phyloP scores from a whole-genome alignment of 30 jellyfish, hydroid and myxozoan genomes.

The Phacellophora camtschatica region DNA sequence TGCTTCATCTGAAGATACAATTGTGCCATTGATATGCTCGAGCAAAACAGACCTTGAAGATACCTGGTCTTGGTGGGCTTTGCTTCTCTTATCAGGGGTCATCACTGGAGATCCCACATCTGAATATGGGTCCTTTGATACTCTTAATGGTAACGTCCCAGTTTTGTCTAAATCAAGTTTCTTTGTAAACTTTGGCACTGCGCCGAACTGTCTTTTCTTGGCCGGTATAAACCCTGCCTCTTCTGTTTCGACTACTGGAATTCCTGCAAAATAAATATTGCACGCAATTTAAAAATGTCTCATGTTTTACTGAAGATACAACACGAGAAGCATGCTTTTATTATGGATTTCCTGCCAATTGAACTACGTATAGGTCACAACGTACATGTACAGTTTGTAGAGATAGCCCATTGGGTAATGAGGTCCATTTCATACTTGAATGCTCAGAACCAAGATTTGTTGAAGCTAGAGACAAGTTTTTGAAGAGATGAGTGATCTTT shows the following conservation, averaged over 20 bases:
- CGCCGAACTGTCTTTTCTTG: conserved; percentile 27
- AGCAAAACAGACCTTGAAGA: conserved; percentile 42
- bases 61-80: background rate
- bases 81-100: conserved; percentile 51
- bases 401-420: no score
- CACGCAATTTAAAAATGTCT: no score
- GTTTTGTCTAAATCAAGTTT: background rate
- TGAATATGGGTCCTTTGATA: conserved; percentile 81
- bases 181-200: conserved; percentile 37
- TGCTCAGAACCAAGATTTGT: no score
- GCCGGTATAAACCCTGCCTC: conserved; percentile 34
- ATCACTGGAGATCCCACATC: conserved; percentile 82
- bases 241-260: conserved; percentile 58
- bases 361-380: no score
- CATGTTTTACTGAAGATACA: no score
- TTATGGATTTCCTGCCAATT: no score
- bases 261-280: conserved; percentile 7
- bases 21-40: conserved; percentile 38
- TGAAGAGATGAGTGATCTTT: no score
- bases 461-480: no score
- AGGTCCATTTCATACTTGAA: no score
- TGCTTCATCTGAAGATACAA: conserved; percentile 18
- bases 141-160: conserved; percentile 26
- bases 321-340: no score
- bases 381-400: no score